Base-by-base conservation (phyloP, 2,797 vertebrate genomes). In the Manis javanica region DNA sequence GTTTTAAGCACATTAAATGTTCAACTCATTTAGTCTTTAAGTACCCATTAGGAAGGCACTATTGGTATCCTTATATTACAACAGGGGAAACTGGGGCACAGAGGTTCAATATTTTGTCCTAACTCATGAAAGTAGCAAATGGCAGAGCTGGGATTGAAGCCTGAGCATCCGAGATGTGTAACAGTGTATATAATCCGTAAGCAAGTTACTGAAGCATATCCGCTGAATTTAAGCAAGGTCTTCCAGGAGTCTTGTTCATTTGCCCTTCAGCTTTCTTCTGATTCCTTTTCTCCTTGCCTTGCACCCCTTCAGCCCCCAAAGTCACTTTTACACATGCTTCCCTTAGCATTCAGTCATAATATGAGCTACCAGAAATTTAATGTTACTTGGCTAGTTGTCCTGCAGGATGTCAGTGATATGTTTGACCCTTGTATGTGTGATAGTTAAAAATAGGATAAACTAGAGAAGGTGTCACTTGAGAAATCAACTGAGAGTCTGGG, bases 11-110 rank as follows among this genome's bases (percentile, higher is more conserved):
- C 49, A 68, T 26, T 12, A 15, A 46, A 14, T 51, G 57, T 15
- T 21, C 63, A 34, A n/a, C 9, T 89, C n/a, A 23, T 37, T 51
- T 26, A 13, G 24, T 72, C 31, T 66, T 23, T 34, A 34, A 39
- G 16, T 4, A 18, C 23, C n/a, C 46, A 61, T 39, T 78, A 29
- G 11, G 24, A 49, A 57, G 31, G 24, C 14, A 4, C 7, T 63
- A 6, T 4, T 14, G 31, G 49, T 7, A 77, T 42, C 66, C 37
- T 23, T 16, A 7, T 2, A 24, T 12, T 16, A 74, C 68, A 74
- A 51, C 8, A 29, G 51, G 11, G 39, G 79, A 88, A 89, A 92
- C 88, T 37, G 90, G 92, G 88, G 85, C 91, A 75, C 15, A 0
- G 12, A 29, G 8, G 0, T 39, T 13, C n/a, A 61, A 77, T 9